Evolutionary conservation across 2,113 vertebrate species (phyloP).

Genomic region (Melanostigma gelatinosum): DNA sequence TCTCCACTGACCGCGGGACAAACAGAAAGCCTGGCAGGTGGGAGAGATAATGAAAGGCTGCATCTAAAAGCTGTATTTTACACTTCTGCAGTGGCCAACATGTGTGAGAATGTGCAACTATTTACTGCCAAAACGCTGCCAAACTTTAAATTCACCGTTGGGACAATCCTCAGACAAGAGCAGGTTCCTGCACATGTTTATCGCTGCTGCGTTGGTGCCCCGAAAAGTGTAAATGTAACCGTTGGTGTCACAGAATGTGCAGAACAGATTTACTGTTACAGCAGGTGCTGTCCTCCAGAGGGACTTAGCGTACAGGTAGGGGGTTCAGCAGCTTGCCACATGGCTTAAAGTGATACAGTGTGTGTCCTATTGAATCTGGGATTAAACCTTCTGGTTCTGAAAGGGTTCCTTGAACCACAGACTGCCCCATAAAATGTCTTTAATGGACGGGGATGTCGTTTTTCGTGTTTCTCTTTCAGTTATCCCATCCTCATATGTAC

Average conservation of each 20-base stretch:
- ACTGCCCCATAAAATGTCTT: not conserved
- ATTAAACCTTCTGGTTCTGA: constrained; percentile 2
- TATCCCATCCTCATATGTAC: not conserved
- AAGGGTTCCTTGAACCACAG: not conserved
- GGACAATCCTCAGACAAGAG: not conserved
- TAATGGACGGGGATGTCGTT: not conserved
- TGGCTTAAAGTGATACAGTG: not conserved
- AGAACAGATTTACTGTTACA: constrained; percentile 25
- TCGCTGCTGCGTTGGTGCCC: not conserved
- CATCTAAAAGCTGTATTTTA: constrained; percentile 34
- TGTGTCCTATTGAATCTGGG: not conserved
- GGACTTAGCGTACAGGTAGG: constrained; percentile 9
- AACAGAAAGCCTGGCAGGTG: constrained; percentile 38
- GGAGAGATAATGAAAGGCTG: constrained; percentile 22
- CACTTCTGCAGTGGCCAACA: not conserved
- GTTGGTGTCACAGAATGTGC: constrained; percentile 26
- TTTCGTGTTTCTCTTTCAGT: not conserved
- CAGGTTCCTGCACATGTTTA: constrained; percentile 13
- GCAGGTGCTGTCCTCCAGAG: constrained; percentile 16
- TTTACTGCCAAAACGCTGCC: constrained; percentile 1
- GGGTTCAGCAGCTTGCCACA: constrained; percentile 1
- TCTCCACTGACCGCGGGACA: constrained; percentile 56
- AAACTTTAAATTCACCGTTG: constrained; percentile 18
- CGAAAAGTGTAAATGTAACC: constrained; percentile 16
- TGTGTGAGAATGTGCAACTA: constrained; percentile 3